phyloP scores from a whole-genome alignment of 2,113 vertebrate species.

The Argyrosomus japonicus region DNA sequence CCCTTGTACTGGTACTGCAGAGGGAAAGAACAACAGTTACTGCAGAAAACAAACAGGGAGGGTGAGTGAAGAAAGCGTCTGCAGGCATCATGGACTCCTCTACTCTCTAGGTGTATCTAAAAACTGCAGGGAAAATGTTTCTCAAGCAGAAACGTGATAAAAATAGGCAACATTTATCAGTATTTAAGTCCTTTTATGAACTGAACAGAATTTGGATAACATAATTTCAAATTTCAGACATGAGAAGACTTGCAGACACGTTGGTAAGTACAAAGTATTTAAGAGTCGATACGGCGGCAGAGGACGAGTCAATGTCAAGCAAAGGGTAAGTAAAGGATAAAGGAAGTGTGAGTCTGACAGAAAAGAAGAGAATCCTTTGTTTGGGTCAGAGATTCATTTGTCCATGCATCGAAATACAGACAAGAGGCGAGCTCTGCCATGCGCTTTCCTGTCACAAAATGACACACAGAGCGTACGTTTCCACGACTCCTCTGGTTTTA shows the following conservation, averaged over 20 bases:
- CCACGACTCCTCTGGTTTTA: background rate
- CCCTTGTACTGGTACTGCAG: conserved; percentile 39
- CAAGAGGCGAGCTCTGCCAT: conserved; percentile 35
- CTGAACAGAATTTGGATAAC: background rate
- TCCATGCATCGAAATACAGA: conserved; percentile 31
- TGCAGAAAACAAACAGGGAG: background rate
- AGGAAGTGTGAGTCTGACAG: background rate
- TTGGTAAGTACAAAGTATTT: background rate
- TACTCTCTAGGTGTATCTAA: too few species aligned
- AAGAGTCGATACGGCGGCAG: background rate
- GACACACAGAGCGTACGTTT: background rate
- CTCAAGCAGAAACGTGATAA: background rate
- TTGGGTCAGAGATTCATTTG: conserved; percentile 7
- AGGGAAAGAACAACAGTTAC: conserved; percentile 5
- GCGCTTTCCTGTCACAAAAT: conserved; percentile 41
- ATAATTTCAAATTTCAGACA: background rate
- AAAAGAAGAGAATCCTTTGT: background rate
- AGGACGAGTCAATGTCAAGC: background rate
- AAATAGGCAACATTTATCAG: background rate
- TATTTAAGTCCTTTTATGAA: background rate
- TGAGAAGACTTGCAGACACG: background rate
- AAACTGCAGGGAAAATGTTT: too few species aligned
- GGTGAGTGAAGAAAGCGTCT: background rate
- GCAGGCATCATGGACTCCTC: background rate
- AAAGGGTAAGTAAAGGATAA: conserved; percentile 2